Evolutionary conservation across 2,797 vertebrate species (phyloP).

Genomic region (Hylomyscus alleni): DNA sequence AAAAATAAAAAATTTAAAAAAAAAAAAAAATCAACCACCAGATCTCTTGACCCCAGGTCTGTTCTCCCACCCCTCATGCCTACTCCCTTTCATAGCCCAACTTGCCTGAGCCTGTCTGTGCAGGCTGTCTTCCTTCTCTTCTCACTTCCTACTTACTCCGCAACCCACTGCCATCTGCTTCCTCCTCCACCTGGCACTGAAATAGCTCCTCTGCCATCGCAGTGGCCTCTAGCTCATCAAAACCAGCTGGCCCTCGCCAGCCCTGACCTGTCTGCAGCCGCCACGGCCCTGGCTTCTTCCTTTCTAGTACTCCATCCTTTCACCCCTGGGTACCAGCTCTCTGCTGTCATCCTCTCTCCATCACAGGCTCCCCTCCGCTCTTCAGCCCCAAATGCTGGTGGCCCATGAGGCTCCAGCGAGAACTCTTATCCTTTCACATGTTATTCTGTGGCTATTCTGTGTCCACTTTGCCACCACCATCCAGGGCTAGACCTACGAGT

Average conservation of each 20-base stretch:
- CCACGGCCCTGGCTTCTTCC: not conserved
- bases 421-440: not conserved
- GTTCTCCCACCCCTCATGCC: not conserved
- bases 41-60: conserved; percentile 29
- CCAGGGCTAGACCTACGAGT: not conserved
- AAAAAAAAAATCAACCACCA: not conserved
- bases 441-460: not conserved
- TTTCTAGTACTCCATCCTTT: conserved; percentile 20
- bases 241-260: not conserved
- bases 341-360: not conserved
- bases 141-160: conserved; percentile 74
- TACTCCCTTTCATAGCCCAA: conserved; percentile 33
- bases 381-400: not conserved
- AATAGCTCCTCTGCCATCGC: conserved; percentile 71
- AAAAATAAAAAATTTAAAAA: not conserved
- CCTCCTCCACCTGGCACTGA: conserved; percentile 58
- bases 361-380: not conserved
- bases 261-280: not conserved
- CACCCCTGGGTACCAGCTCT: not conserved
- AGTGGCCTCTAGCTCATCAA: conserved; percentile 12
- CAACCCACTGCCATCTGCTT: conserved; percentile 81
- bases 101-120: conserved; percentile 46
- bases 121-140: conserved; percentile 54
- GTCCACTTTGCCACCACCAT: not conserved
- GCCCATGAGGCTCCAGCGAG: not conserved